Evolutionary conservation across 2,888 invertebrate species (phyloP), one percentile per base, ranked within the genome.

Genomic region (Rhaphigaster nebulosa): DNA sequence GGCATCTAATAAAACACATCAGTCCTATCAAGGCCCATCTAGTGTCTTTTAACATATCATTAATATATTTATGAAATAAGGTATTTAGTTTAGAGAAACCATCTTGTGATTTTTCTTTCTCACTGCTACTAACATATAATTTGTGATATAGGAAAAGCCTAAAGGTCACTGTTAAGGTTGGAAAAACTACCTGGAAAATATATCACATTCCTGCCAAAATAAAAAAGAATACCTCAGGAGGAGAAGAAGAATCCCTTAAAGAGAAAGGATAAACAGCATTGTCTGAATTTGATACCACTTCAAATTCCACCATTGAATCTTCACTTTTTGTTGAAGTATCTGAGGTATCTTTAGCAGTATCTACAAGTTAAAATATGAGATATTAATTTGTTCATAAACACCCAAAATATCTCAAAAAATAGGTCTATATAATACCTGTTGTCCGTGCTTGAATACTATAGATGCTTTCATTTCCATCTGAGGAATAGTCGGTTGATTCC

Each of bases 401-500:
- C 45, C n/a, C 6, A n/a, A 45, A 84, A 84, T n/a, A 45, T 10
- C 1, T n/a, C 13, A n/a, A 45, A 84, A 76, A 45, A 45, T 56
- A 45, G 1, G 20, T 50, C 1, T 84, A 6, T 29, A 60, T 91
- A 93, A 93, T 94, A 96, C 96, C 96, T 93, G 96, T 96, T 93
- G 96, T 96, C 92, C 94, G 95, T 65, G 94, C 96, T 93, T 96
- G 96, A 34, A 96, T 93, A 93, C 96, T 96, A 92, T 95, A 94
- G 15, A 96, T 94, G 52, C 95, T 96, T 92, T 96, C 96, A 20
- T 94, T 94, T 89, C 94, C 94, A 88, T 94, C 94, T 52, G 91
- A 90, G 34, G 89, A 80, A 88, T 89, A 87, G 76, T 91, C 87
- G 70, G 87, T 10, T n/a, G 92, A 90, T 90, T 91, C 92, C 5